Conservation (phyloP, 2,797 vertebrate genomes). For the Austrolebias charrua region DNA sequence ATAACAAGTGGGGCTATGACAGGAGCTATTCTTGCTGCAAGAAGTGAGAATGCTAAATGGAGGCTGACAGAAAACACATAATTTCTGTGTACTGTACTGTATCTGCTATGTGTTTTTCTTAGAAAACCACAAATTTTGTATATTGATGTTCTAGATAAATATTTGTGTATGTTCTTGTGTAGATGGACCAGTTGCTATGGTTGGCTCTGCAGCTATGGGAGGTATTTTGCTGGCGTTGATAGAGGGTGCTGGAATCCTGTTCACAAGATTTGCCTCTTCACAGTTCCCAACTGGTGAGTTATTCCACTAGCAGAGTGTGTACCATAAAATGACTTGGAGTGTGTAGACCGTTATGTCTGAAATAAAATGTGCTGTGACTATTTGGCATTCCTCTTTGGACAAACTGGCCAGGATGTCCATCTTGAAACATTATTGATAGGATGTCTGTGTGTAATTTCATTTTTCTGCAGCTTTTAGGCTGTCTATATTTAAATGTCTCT, state of each 20-base stretch:
- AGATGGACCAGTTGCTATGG: constrained; percentile 97
- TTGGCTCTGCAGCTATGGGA: constrained; percentile 95
- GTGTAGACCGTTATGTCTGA: background rate
- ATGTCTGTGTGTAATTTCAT: too few species aligned
- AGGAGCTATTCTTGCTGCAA: constrained; percentile 94
- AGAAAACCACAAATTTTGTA: background rate
- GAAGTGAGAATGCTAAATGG: constrained; percentile 84
- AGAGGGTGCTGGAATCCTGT: constrained; percentile 93
- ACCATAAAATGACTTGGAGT: background rate
- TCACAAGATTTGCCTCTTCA: constrained; percentile 93
- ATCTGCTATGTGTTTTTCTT: too few species aligned
- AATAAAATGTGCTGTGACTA: too few species aligned
- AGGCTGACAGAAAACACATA: background rate
- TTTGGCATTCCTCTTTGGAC: too few species aligned
- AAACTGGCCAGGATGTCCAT: too few species aligned
- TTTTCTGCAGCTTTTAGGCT: too few species aligned
- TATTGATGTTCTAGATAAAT: background rate
- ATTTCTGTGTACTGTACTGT: background rate
- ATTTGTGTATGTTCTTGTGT: background rate
- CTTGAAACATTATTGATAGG: too few species aligned
- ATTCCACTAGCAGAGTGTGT: background rate
- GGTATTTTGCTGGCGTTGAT: constrained; percentile 95
- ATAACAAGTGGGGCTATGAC: constrained; percentile 97
- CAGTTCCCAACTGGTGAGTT: constrained; percentile 92
- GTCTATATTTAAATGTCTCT: background rate